Conservation (phyloP, 37 sponge, comb jelly and placozoan species). For the Tethya wilhelma region DNA sequence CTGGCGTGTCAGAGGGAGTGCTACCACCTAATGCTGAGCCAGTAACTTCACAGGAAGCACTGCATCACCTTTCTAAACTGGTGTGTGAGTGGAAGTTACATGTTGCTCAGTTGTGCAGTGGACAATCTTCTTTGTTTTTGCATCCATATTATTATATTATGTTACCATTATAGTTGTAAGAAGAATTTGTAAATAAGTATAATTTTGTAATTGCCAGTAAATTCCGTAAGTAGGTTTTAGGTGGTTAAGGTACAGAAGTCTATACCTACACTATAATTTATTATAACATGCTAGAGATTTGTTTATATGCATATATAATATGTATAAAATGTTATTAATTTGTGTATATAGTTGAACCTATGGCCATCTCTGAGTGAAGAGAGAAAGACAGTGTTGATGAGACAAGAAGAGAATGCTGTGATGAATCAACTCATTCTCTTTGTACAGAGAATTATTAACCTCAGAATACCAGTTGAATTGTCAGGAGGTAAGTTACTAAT, state of each 20-base stretch:
- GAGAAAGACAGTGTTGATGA: slow-evolving; percentile 22
- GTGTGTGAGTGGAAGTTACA: slow-evolving; percentile 27
- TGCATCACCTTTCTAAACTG: slow-evolving; percentile 65
- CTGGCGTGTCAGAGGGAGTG: slow-evolving; percentile 71
- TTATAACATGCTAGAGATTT: neutral
- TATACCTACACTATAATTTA: neutral
- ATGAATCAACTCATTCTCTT: slow-evolving; percentile 72
- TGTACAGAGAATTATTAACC: slow-evolving; percentile 56
- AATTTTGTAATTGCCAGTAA: too few relatives aligned
- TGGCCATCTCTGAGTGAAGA: slow-evolving; percentile 41
- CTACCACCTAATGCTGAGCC: slow-evolving; percentile 58
- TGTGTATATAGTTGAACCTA: slow-evolving; percentile 19
- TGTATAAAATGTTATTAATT: neutral
- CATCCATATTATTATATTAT: neutral
- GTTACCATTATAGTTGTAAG: neutral
- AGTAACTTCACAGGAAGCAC: slow-evolving; percentile 60
- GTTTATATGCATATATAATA: neutral
- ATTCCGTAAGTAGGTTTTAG: too few relatives aligned
- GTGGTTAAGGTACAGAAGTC: neutral
- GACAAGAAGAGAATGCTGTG: slow-evolving; percentile 73
- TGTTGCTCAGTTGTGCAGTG: too few relatives aligned
- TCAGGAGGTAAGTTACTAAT: slow-evolving; percentile 20
- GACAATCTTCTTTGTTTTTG: too few relatives aligned
- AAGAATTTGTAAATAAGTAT: too few relatives aligned
- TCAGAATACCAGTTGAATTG: slow-evolving; percentile 54